phyloP scores from a whole-genome alignment of 2,888 invertebrate genomes.

The Erynnis tages region DNA sequence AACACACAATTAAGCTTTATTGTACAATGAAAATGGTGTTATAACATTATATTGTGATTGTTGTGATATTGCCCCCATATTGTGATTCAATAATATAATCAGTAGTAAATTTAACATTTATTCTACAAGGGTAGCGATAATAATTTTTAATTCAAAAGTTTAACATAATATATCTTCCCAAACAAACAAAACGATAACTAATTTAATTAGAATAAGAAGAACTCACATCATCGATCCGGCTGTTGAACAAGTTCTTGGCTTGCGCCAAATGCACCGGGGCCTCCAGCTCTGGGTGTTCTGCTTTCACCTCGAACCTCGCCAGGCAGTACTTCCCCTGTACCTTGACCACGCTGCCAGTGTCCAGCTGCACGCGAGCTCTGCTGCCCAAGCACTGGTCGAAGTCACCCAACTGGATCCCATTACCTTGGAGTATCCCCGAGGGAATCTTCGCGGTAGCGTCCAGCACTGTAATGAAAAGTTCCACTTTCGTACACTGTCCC shows the following conservation, averaged over 20 bases:
- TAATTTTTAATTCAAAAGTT: too few species aligned
- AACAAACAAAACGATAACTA: not conserved
- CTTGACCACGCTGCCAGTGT: conserved; percentile 80
- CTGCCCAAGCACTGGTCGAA: conserved; percentile 85
- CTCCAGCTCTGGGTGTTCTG: conserved; percentile 80
- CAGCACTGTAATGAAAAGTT: conserved; percentile 83
- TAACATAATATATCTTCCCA: too few species aligned
- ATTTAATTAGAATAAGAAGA: conserved; percentile 23
- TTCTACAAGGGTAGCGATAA: too few species aligned
- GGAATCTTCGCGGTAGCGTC: conserved; percentile 87
- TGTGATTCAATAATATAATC: too few species aligned
- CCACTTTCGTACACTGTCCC: conserved; percentile 43
- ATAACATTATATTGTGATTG: too few species aligned
- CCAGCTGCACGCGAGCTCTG: conserved; percentile 81
- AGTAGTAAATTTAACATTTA: too few species aligned
- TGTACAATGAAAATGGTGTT: too few species aligned
- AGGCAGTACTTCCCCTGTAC: conserved; percentile 87
- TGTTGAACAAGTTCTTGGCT: conserved; percentile 83
- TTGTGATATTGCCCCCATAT: too few species aligned
- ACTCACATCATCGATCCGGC: conserved; percentile 83
- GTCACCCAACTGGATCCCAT: conserved; percentile 86
- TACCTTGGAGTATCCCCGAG: conserved; percentile 85
- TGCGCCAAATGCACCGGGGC: conserved; percentile 84
- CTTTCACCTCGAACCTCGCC: conserved; percentile 83
- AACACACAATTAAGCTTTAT: too few species aligned